Evolutionary conservation across 2,888 invertebrate genomes (phyloP), one percentile per base, ranked within the genome.

Genomic region (Euzetes globulus): DNA sequence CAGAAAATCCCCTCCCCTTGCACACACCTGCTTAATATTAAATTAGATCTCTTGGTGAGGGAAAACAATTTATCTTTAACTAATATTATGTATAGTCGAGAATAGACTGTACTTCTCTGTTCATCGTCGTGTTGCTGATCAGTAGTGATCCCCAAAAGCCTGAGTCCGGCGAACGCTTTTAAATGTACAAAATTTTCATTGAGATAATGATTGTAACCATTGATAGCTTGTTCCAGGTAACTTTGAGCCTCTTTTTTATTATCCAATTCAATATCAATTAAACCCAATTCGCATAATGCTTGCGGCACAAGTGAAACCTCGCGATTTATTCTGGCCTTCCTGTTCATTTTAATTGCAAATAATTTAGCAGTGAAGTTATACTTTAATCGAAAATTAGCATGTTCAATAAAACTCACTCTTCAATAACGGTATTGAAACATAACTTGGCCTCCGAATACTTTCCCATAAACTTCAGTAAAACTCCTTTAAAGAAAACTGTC

Each of bases 121-220:
- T 74, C 71, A 29, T 70, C 33, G 2, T 3, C 37, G 19, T 65
- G 9, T 4, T 33, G 11, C 17, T 74, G 58, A 27, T 71, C 71
- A 52, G 58, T 74, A 2, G 22, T 41, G 52, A 74, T 58, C 19
- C 74, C 74, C 63, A 74, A 7, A 29, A 19, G 60, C 15, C 74
- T 29, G 22, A 74, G 55, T 15, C 71, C 74, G 47, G 74, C 71
- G n/a, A 58, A 74, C 2, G 74, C 63, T 29, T 27, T 71, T n/a
- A 74, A 33, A 52, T 76, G 75, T 22, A 76, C 75, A 17, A 71
- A 71, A 13, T 41, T 75, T 27, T 76, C 76, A 50, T 58, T 75
- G 5, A 71, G 7, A 68, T 76, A 76, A 17, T 70, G 70, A 9
- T 22, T 63, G 37, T 76, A 76, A 27, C 73, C 75, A 50, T 75